phyloP scores from a whole-genome alignment of 2,113 vertebrate genomes.

The Rhynchopsitta pachyrhyncha region DNA sequence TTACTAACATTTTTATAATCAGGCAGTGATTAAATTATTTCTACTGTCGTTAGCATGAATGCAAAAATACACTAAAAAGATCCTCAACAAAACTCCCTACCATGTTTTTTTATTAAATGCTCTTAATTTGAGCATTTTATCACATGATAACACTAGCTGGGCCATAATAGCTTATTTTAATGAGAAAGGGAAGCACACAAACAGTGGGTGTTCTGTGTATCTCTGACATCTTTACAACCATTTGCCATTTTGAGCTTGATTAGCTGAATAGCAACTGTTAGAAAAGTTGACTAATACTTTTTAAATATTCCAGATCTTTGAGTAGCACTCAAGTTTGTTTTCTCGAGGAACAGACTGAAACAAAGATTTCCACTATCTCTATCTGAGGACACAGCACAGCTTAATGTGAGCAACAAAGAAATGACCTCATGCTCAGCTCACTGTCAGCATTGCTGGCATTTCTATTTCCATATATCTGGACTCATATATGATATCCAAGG shows the following conservation, averaged over 20 bases:
- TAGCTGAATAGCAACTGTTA: conserved; percentile 60
- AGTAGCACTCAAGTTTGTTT: conserved; percentile 1
- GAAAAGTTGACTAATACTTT: conserved; percentile 70
- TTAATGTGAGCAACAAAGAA: background rate
- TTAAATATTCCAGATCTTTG: conserved; percentile 52
- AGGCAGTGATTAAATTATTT: conserved; percentile 79
- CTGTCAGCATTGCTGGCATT: background rate
- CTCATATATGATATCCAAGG: background rate
- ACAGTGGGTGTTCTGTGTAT: conserved; percentile 67
- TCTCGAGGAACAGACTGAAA: background rate
- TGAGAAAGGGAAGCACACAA: conserved; percentile 59
- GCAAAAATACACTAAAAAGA: conserved; percentile 72
- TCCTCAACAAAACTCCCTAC: conserved; percentile 63
- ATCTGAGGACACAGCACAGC: background rate
- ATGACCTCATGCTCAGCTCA: background rate
- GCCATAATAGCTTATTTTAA: conserved; percentile 74
- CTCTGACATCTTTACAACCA: conserved; percentile 69
- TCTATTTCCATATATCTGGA: background rate
- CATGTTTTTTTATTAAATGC: conserved; percentile 66
- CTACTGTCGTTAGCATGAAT: conserved; percentile 63
- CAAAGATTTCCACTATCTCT: background rate
- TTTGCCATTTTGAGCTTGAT: conserved; percentile 64
- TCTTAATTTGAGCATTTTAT: conserved; percentile 73
- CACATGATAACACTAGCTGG: conserved; percentile 65
- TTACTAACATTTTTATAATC: conserved; percentile 72